Evolutionary conservation across 2,113 vertebrate species (phyloP), one percentile per base, ranked within the genome.

Genomic region (Zosterops hypoxanthus): DNA sequence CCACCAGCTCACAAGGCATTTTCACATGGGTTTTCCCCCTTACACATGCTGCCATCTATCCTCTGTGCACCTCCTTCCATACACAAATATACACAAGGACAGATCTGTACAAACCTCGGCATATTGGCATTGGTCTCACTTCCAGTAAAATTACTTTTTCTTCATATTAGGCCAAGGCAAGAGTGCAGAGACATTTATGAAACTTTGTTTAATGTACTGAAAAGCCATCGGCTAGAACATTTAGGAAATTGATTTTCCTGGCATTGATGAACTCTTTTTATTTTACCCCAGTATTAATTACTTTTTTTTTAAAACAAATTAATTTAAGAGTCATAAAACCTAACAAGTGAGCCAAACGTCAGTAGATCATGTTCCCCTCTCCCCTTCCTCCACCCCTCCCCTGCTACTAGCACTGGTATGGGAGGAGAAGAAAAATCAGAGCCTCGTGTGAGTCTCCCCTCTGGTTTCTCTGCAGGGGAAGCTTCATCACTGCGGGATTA

Each of bases 121-220:
- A 80, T 93, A 92, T 93, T 89, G 92, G 95, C 64, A n/a, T 71
- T 81, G 95, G 96, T 97, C 97, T 97, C 95, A 90, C 97, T 98
- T 98, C 98, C 98, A 98, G 98, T 94, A 98, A 98, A 97, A 98
- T 97, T 93, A 97, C 98, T 98, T 97, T 98, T 97, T 95, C 97
- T 97, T 98, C 98, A 97, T 98, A 98, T 98, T 97, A 98, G 98
- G 97, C 98, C 98, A 97, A 97, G 96, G 97, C 97, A 66, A 97
- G 98, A 98, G 98, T 97, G 97, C 91, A 89, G 97, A 98, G 98
- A 98, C 98, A 98, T 98, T 98, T 98, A 98, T 98, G 98, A 98
- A 98, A 98, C 98, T 98, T 98, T 98, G 98, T 98, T 98, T 98
- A 98, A 98, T 98, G 98, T 98, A 98, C 98, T 98, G 98, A 98